Evolutionary conservation across 2,888 invertebrate genomes (phyloP), one percentile per base, ranked within the genome.

Genomic region (Hedya salicella): DNA sequence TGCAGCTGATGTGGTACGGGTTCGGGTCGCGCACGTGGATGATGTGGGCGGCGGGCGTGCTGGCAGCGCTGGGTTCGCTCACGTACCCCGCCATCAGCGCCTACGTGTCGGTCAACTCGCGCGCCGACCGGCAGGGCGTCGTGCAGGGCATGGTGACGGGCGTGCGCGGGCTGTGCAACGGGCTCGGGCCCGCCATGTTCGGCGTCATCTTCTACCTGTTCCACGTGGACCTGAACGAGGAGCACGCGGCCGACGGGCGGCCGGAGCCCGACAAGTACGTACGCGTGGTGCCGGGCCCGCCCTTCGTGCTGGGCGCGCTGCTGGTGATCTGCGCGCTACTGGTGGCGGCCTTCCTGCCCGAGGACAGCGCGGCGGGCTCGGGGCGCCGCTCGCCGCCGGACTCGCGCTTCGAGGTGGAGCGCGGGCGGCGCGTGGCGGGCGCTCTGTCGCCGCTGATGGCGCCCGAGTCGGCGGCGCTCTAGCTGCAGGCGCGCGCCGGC

Each of bases 71-170:
- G 75, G 98, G 98, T 69, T 98, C 98, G 73, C 96, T 99, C 76
- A 99, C 99, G 3, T 99, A 99, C 93, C 99, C 99, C 39, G 98
- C 99, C 62, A 99, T 99, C 82, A 98, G 98, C 87, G 98, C 99
- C 40, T 99, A 98, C 89, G 99, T 99, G 62, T 99, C 99, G 13
- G 97, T 98, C 81, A 98, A 99, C 89, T 98, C 99, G 71, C 96
- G 98, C 80, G 96, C 97, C n/a, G 99, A 99, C 88, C 96, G 98
- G 80, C 99, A 99, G 93, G 99, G 97, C 66, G 95, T 97, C 39
- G 97, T 97, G 68, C 98, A 98, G 91, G 99, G 99, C 70, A 98
- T 99, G 95, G 98, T 99, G 57, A 99, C 99, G 0, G 99, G 99
- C 13, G 99, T 99, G 94, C 94, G 99, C 70, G 99, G 99, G 0